phyloP scores from a whole-genome alignment of 2,888 invertebrate genomes.

The Mellilla xanthometata region DNA sequence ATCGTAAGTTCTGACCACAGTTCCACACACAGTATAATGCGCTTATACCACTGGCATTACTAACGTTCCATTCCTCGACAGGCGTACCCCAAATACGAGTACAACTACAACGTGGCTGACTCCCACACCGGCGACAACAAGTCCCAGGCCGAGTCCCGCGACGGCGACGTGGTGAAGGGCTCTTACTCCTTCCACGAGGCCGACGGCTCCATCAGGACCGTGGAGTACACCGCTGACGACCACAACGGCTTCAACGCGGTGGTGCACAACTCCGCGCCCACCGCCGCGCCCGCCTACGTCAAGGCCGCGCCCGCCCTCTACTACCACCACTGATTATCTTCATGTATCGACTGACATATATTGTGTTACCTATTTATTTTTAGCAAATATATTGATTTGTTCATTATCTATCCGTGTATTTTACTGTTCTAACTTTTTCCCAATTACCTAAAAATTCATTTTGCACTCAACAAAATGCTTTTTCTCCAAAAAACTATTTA shows the following conservation, averaged over 20 bases:
- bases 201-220: slow-evolving; percentile 80
- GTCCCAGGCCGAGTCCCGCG: slow-evolving; percentile 76
- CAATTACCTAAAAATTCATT: too few relatives aligned
- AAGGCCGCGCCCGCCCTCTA: slow-evolving; percentile 58
- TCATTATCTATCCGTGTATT: too few relatives aligned
- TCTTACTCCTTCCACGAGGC: slow-evolving; percentile 80
- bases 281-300: slow-evolving; percentile 56
- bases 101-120: slow-evolving; percentile 80
- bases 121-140: slow-evolving; percentile 82
- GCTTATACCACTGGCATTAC: background rate
- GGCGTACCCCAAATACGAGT: slow-evolving; percentile 75
- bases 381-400: slow-evolving; percentile 42
- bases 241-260: slow-evolving; percentile 76
- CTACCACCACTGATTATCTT: slow-evolving; percentile 59
- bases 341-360: too few relatives aligned
- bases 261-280: slow-evolving; percentile 59
- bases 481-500: too few relatives aligned
- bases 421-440: too few relatives aligned
- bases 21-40: background rate
- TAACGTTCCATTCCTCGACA: slow-evolving; percentile 23
- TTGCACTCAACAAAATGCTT: too few relatives aligned
- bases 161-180: slow-evolving; percentile 80
- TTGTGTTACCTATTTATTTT: slow-evolving; percentile 46
- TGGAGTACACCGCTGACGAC: slow-evolving; percentile 79
- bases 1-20: slow-evolving; percentile 37